Base-by-base conservation (phyloP, 2,797 vertebrate genomes). In the Iguana delicatissima region DNA sequence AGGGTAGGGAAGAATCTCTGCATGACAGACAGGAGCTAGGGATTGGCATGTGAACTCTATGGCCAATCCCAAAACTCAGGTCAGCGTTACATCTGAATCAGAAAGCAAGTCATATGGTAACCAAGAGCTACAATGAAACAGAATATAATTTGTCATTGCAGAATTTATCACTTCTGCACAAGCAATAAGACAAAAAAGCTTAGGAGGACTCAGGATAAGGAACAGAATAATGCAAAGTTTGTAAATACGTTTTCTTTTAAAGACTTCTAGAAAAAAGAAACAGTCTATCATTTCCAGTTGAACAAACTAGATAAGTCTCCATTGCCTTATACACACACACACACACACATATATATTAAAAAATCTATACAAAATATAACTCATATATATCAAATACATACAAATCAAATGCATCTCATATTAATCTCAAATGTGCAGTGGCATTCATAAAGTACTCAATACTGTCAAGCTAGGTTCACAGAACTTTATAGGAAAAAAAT, bases 401-500 rank as follows among this genome's bases (percentile, higher is more conserved):
- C 55, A 52, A 72, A 67, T 7, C 12, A 80, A 88, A 57, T 52
- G 20, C 9, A 26, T 59, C 12, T 72, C 12, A 42, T 69, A 76
- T 57, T 35, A 57, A 22, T 57, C 6, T 50, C 81, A 67, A 35
- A 77, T 64, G 42, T 67, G 55, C 38, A 24, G 35, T 82, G 67
- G 35, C 14, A 69, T 87, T 77, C 46, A 87, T 72, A 29, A 83
- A 90, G 50, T 50, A 26, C 0, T 92, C 0, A 85, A 59, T 52
- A 88, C n/a, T 74, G 72, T 84, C 24, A n/a, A 22, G 50, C 29
- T 55, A 32, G 26, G 52, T 69, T 86, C 16, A 72, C 46, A 81
- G 26, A 76, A 52, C 29, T 55, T 92, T 85, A 87, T 32, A 22
- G 89, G 85, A 13, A 50, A 22, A 91, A 72, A 2, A 90, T 38